Base-by-base conservation (phyloP, 2,888 invertebrate genomes). In the Branchipolynoe longqiensis region DNA sequence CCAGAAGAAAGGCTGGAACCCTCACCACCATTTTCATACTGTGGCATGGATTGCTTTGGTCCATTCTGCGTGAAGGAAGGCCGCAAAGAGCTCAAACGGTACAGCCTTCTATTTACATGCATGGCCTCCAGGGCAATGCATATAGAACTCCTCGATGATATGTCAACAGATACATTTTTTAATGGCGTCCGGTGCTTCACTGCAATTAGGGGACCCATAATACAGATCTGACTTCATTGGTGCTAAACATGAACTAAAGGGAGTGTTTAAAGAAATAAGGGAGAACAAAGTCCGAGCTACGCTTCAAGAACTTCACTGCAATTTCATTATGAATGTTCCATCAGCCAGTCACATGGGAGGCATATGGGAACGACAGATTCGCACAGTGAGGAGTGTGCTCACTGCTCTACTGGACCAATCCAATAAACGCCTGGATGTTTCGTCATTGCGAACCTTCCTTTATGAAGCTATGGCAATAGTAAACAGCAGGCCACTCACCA, bases 11-110 rank as follows among this genome's bases (percentile, higher is more conserved):
- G 90, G 0, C 83, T 88, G 6, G 87, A 86, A 33, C 83, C 89
- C 12, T 78, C 83, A 12, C 88, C 90, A 62, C 89, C 89, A 33
- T 90, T 90, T 64, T 88, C 87, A 2, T 87, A 87, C 74, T 86
- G 87, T 85, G 89, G 89, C 12, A 85, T 90, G 56, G 90, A 90
- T 74, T 90, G 87, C 84, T 90, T 91, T 83, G 90, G 90, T 4
- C 90, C 90, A 18, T 90, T 88, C 25, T 28, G 85, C 3, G 85
- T 88, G 0, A 90, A 90, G 78, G 74, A 88, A 59, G 89, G 90
- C n/a, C 86, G 90, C 0, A 89, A 87, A 62, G 89, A 88, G 81
- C 14, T 88, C 6, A 90, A 89, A 84, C 83, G 89, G 12, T 90
- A 90, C 88, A 89, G 89, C 3, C 73, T 90, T 0, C 69, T 91